Percentiles rank a stretch among this genome's conserved stretches.
Evolutionary conservation across 2,888 invertebrate genomes (phyloP).

Genomic region (Dolomedes plantarius): DNA sequence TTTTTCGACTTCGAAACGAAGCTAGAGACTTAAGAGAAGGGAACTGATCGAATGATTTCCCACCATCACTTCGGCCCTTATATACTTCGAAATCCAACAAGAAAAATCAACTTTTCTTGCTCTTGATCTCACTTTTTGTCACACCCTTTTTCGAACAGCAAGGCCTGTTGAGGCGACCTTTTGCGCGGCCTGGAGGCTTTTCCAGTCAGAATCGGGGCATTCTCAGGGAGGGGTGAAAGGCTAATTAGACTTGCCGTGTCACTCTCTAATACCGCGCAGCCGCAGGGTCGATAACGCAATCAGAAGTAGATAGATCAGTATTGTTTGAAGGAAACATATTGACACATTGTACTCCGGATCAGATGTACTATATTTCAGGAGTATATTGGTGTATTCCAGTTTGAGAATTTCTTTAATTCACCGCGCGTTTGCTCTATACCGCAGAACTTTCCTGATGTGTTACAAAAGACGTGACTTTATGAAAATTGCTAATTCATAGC

Average conservation of each 20-base stretch:
- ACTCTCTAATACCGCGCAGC: constrained; percentile 28
- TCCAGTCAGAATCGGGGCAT: constrained; percentile 37
- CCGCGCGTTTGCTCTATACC: too few relatives aligned
- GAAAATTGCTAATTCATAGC: too few relatives aligned
- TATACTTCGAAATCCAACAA: constrained; percentile 25
- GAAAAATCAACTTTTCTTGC: constrained; percentile 19
- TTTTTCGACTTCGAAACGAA: constrained; percentile 9
- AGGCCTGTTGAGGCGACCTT: constrained; percentile 55
- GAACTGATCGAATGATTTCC: constrained; percentile 50
- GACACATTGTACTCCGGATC: neutral
- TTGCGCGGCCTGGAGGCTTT: constrained; percentile 21
- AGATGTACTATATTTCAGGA: too few relatives aligned
- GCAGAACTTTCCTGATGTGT: too few relatives aligned
- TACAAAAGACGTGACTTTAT: too few relatives aligned
- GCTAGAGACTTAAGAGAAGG: neutral
- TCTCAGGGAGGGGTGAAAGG: constrained; percentile 55
- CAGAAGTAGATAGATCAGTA: neutral
- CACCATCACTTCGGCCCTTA: constrained; percentile 14
- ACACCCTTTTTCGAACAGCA: constrained; percentile 42
- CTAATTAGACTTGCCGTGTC: constrained; percentile 44
- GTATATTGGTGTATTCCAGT: too few relatives aligned
- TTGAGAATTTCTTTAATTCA: too few relatives aligned
- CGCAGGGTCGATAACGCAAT: neutral
- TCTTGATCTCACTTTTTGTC: constrained; percentile 48
- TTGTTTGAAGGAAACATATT: neutral